phyloP scores from a whole-genome alignment of 1,140 invertebrate genomes.

The Meteorus sp. region DNA sequence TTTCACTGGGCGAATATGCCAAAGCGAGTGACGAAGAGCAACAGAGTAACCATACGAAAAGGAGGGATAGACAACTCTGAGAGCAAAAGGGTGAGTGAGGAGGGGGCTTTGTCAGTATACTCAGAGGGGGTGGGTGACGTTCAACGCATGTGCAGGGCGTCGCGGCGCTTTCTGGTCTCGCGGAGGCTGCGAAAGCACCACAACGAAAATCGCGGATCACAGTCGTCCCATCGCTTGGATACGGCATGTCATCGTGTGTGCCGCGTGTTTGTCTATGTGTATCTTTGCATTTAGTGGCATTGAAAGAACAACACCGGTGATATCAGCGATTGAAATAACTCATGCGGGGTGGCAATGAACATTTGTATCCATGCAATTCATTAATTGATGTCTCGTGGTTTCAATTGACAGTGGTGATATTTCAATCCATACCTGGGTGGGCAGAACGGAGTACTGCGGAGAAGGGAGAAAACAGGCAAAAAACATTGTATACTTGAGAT shows the following conservation, averaged over 20 bases:
- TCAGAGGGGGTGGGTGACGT: slow-evolving; percentile 41
- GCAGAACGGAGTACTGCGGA: too few relatives aligned
- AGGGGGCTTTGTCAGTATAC: slow-evolving; percentile 19
- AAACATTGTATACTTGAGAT: too few relatives aligned
- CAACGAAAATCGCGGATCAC: slow-evolving; percentile 56
- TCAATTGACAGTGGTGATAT: too few relatives aligned
- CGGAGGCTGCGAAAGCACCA: slow-evolving; percentile 55
- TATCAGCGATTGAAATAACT: too few relatives aligned
- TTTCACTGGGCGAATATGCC: slow-evolving; percentile 14
- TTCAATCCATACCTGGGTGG: too few relatives aligned
- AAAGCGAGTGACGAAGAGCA: slow-evolving; percentile 16
- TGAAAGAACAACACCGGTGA: too few relatives aligned
- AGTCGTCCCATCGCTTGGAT: slow-evolving; percentile 55
- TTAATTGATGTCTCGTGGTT: too few relatives aligned
- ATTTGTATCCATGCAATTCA: too few relatives aligned
- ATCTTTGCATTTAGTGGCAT: not conserved
- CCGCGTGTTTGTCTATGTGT: slow-evolving; percentile 5
- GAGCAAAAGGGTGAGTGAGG: slow-evolving; percentile 31
- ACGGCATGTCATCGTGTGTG: slow-evolving; percentile 43
- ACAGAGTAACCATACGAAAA: too few relatives aligned
- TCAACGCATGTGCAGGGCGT: slow-evolving; percentile 60
- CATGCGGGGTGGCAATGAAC: too few relatives aligned
- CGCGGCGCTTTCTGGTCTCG: slow-evolving; percentile 52
- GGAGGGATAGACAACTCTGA: slow-evolving; percentile 21
- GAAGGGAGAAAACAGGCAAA: too few relatives aligned